These are phyloP conservation scores for Sciurus niger DNA, from an alignment of 2,113 vertebrate species.

Conservation along the genomic window DNA sequence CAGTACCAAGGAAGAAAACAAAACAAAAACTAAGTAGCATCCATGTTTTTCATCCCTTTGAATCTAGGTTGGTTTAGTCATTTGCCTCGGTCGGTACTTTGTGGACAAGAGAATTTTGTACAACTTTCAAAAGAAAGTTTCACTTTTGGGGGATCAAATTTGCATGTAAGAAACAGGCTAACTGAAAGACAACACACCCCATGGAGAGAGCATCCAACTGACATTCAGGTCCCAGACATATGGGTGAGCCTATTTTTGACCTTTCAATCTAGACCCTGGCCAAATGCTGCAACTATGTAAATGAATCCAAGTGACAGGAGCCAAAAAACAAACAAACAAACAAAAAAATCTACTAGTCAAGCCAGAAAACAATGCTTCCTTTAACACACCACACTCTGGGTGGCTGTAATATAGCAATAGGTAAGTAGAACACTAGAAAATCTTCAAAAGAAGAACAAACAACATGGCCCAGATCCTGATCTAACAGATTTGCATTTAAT, in stretches of 20 bases:
- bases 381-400: not conserved
- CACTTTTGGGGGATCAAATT: not conserved
- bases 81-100: not conserved
- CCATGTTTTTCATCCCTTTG: not conserved
- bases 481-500: not conserved
- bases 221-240: not conserved
- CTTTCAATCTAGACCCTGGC: not conserved
- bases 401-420: not conserved
- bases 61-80: not conserved
- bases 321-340: not conserved
- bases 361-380: not conserved
- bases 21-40: not conserved
- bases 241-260: not conserved
- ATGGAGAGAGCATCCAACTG: too few species aligned
- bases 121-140: not conserved
- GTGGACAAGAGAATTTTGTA: not conserved
- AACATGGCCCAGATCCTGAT: not conserved
- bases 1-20: too few species aligned
- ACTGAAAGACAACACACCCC: not conserved
- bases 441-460: not conserved
- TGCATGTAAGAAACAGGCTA: not conserved
- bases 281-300: not conserved
- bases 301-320: not conserved
- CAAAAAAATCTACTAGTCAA: not conserved
- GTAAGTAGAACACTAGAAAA: not conserved